These are phyloP conservation scores for Cassiopea andromeda DNA, from an alignment of 30 jellyfish, hydroid and myxozoan genomes.

Conservation along the genomic window DNA sequence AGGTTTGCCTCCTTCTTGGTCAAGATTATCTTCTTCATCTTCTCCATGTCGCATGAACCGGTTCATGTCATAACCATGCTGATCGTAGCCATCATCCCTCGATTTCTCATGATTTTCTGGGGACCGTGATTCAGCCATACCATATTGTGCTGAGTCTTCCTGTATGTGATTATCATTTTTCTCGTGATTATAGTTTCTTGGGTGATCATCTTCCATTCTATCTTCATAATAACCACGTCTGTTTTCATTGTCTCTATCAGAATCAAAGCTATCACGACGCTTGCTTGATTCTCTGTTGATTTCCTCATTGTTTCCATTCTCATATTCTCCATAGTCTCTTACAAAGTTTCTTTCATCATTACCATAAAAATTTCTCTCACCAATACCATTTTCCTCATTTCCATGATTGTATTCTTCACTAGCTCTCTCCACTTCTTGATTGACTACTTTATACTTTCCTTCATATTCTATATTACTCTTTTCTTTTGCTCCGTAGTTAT, in stretches of 20 bases:
- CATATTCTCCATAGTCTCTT: constrained; percentile 10
- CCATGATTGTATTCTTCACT: constrained; percentile 12
- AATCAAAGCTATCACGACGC: not conserved
- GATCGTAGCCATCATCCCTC: constrained; percentile 11
- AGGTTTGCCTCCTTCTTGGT: constrained; percentile 3
- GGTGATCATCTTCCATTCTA: not conserved
- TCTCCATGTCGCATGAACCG: not conserved
- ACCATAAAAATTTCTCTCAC: constrained; percentile 7
- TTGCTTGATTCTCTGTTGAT: not conserved
- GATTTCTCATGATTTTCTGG: constrained; percentile 24
- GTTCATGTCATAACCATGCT: not conserved
- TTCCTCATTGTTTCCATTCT: not conserved
- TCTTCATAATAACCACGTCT: not conserved
- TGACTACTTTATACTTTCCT: constrained; percentile 44
- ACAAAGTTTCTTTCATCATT: constrained; percentile 13
- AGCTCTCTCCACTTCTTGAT: constrained; percentile 15
- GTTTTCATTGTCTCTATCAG: not conserved
- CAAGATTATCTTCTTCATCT: not conserved
- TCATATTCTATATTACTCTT: constrained; percentile 43
- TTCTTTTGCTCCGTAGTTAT: not conserved
- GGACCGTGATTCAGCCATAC: constrained; percentile 34
- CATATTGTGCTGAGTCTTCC: constrained; percentile 1
- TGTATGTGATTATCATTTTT: constrained; percentile 8
- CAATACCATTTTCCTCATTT: no score
- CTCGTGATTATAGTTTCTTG: constrained; percentile 2